Evolutionary conservation across 2,888 invertebrate genomes (phyloP).

Genomic region (Microdon myrmicae): DNA sequence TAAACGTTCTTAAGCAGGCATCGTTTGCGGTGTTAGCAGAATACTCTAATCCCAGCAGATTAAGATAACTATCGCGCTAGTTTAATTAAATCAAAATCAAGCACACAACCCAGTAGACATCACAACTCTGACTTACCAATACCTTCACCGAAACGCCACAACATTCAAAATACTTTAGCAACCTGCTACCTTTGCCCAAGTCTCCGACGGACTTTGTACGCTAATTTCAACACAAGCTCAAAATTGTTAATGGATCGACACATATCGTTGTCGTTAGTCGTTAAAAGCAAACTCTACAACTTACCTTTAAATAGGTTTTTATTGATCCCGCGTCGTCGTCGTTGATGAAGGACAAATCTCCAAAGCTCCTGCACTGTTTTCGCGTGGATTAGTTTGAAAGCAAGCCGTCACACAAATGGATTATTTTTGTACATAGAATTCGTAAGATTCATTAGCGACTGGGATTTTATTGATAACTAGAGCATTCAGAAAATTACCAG

Average conservation of each 20-base stretch:
- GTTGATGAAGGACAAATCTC: constrained; percentile 53
- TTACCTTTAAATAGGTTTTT: constrained; percentile 44
- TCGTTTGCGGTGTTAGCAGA: constrained; percentile 17
- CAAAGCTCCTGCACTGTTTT: constrained; percentile 54
- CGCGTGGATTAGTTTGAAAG: background rate
- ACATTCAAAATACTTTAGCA: constrained; percentile 56
- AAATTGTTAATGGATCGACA: background rate
- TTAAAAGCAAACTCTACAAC: constrained; percentile 11
- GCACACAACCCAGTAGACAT: constrained; percentile 33
- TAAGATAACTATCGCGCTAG: constrained; percentile 62
- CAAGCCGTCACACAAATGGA: too few relatives aligned
- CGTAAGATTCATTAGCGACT: too few relatives aligned
- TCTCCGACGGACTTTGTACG: constrained; percentile 55
- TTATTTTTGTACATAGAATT: too few relatives aligned
- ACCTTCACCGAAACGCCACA: constrained; percentile 71
- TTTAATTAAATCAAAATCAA: constrained; percentile 5
- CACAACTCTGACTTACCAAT: constrained; percentile 69
- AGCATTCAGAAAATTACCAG: constrained; percentile 48
- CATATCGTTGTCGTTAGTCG: constrained; percentile 1
- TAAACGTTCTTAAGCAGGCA: background rate
- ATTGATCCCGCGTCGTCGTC: constrained; percentile 17
- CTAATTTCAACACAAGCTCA: constrained; percentile 30
- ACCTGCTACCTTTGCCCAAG: constrained; percentile 33
- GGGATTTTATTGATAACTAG: background rate
- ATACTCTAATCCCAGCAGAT: constrained; percentile 55